phyloP scores from a whole-genome alignment of 2,888 invertebrate species.

The Melanotus villosus region DNA sequence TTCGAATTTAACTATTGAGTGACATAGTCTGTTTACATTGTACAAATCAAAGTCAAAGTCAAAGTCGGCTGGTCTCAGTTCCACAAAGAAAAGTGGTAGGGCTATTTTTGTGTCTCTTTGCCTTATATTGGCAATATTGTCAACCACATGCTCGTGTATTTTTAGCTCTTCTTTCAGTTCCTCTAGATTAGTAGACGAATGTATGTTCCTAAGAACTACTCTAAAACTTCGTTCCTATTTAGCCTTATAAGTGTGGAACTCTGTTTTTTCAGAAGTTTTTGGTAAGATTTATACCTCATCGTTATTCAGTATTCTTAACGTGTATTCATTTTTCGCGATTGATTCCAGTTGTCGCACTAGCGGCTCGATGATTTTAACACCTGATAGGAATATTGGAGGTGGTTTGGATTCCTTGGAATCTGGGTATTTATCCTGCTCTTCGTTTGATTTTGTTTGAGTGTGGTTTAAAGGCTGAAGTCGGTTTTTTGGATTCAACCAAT shows the following conservation, averaged over 20 bases:
- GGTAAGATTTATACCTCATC: constrained; percentile 1
- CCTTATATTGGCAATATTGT: constrained; percentile 4
- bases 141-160: constrained; percentile 1
- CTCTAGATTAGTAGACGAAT: background rate
- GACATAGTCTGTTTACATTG: constrained; percentile 1
- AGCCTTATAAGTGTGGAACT: background rate
- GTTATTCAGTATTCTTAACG: background rate
- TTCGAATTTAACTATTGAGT: constrained; percentile 13
- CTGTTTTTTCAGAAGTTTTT: background rate
- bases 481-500: constrained; percentile 6
- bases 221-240: constrained; percentile 2
- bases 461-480: background rate
- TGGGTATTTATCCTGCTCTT: background rate
- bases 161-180: constrained; percentile 11
- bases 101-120: constrained; percentile 8
- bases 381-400: constrained; percentile 12
- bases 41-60: constrained; percentile 24
- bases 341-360: background rate
- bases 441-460: background rate
- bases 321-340: constrained; percentile 2
- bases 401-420: background rate
- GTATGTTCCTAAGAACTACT: background rate
- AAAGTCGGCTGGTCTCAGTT: constrained; percentile 5
- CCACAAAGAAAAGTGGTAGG: constrained; percentile 8
- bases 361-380: constrained; percentile 9